Percentiles rank a stretch among this genome's conserved stretches.
phyloP scores from a whole-genome alignment of 2,888 invertebrate genomes.

The Camptogramma bilineatum region DNA sequence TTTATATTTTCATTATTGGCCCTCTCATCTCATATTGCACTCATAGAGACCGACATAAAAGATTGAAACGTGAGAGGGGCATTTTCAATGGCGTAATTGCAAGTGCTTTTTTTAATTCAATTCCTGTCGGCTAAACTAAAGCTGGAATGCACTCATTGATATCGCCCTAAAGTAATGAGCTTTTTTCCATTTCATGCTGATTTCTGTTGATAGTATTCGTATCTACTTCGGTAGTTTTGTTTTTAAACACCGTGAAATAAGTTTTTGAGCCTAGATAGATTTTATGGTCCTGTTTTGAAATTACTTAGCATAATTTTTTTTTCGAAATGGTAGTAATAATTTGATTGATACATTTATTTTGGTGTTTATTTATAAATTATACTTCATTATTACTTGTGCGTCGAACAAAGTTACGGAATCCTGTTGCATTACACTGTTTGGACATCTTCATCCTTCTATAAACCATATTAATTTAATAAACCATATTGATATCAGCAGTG shows the following conservation, averaged over 20 bases:
- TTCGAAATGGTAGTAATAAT: no score
- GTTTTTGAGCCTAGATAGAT: no score
- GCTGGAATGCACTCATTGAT: constrained; percentile 82
- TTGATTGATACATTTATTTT: no score
- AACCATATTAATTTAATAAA: no score
- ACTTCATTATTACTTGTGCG: no score
- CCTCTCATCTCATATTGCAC: constrained; percentile 84
- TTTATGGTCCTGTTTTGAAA: no score
- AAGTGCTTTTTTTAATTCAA: constrained; percentile 82
- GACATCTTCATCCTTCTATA: no score
- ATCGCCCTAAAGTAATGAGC: constrained; percentile 75
- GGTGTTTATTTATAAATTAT: no score
- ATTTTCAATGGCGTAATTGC: constrained; percentile 83
- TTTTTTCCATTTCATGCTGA: constrained; percentile 58
- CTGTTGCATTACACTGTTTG: no score
- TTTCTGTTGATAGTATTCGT: constrained; percentile 38
- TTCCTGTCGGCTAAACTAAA: constrained; percentile 80
- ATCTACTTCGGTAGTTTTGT: not conserved
- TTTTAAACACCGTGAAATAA: not conserved
- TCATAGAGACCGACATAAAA: constrained; percentile 82
- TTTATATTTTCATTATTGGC: constrained; percentile 85
- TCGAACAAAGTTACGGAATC: no score
- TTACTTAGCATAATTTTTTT: no score
- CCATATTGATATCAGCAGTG: no score
- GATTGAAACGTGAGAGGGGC: constrained; percentile 84